Base-by-base conservation (phyloP, 1,140 invertebrate genomes). In the Achroia grisella region DNA sequence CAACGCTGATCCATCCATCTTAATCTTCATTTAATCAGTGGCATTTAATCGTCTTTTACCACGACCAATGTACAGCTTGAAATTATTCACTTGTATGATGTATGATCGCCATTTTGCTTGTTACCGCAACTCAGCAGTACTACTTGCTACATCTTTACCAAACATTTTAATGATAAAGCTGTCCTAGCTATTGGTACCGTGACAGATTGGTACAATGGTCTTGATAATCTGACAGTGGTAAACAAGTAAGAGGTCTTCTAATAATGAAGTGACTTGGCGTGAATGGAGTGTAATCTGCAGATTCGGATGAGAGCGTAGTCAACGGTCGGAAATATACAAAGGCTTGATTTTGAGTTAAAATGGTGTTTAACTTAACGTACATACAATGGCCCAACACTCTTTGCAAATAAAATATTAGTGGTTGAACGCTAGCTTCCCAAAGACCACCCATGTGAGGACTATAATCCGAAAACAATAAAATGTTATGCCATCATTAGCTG, bases 381-480 rank as follows among this genome's bases (percentile, higher is more conserved):
- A 62, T 12, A 48, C 52, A 39, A 42, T 59, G 41, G n/a, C 59
- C 65, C 33, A 73, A 4, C 28, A 63, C 56, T 8, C 56, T 45
- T 6, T 44, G 39, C 13, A 86, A 46, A 47, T 75, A 65, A 47
- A 55, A 57, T 66, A 76, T 57, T 30, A 62, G 31, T 9, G 52
- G 64, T 42, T 73, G 66, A 10, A 86, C 60, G 10, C 52, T 52
- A 29, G 28, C n/a, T n/a, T 32, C 30, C 62, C 64, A 80, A 10
- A 71, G 48, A 12, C 76, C 77, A 27, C 73, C 70, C 39, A 70
- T 65, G 46, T 82, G 66, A 1, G 71, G 62, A 12, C 52, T 60
- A 41, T 46, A 32, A 6, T 71, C 73, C 1, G 76, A 68, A 32
- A 66, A 73, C 48, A 86, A 84, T 37, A 74, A 64, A 72, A 86